phyloP scores from a whole-genome alignment of 1,140 invertebrate genomes.

The Himalopsyche phryganea region DNA sequence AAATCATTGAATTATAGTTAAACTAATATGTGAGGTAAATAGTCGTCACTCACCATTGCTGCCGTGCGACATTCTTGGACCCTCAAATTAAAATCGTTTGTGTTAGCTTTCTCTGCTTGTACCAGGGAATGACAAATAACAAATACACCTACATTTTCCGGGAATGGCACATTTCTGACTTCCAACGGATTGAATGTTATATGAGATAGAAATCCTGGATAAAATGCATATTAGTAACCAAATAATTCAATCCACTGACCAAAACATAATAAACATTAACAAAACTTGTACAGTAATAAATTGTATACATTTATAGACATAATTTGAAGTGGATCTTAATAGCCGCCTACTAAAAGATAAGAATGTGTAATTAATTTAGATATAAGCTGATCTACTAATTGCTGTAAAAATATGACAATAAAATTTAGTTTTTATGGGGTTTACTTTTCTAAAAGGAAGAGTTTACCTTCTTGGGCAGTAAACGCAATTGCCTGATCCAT shows the following conservation, averaged over 20 bases:
- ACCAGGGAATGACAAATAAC: constrained; percentile 91
- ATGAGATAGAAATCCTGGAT: constrained; percentile 73
- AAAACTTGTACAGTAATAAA: background rate
- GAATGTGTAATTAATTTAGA: background rate
- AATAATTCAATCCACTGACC: background rate
- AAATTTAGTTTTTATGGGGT: background rate
- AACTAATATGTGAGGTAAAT: too few relatives aligned
- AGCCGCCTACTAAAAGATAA: background rate
- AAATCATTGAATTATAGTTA: too few relatives aligned
- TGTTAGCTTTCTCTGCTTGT: constrained; percentile 91
- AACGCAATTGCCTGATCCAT: constrained; percentile 99
- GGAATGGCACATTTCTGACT: constrained; percentile 74
- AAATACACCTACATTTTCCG: constrained; percentile 73
- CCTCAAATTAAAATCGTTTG: constrained; percentile 84
- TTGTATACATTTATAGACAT: background rate
- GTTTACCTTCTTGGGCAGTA: constrained; percentile 80
- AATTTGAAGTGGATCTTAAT: background rate
- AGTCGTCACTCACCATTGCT: constrained; percentile 53
- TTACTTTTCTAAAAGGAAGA: too few relatives aligned
- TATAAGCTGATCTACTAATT: too few relatives aligned
- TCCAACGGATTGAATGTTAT: constrained; percentile 92
- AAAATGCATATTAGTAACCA: background rate
- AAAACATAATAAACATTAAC: background rate
- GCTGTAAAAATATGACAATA: background rate
- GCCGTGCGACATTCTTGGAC: constrained; percentile 93